Conservation (phyloP, 2,888 invertebrate genomes). For the Diplazon laetatorius region DNA sequence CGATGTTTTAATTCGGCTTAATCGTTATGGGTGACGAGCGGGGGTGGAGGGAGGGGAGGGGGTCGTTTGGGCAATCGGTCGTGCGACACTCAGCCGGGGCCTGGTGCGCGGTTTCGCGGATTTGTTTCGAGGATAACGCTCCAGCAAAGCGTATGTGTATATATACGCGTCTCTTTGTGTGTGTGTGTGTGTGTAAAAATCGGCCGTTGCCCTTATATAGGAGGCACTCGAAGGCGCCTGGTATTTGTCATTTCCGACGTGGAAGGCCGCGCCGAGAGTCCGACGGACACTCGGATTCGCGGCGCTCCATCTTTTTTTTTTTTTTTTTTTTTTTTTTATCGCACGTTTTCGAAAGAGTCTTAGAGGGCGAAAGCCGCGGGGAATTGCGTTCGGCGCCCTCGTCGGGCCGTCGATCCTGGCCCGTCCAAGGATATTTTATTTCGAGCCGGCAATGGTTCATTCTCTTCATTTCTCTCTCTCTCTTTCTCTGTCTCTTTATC, state of each 20-base stretch:
- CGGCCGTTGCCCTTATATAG: conserved; percentile 72
- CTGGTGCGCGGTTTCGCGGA: conserved; percentile 11
- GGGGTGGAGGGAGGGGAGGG: too few relatives aligned
- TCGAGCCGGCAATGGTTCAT: too few relatives aligned
- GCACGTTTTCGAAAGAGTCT: conserved; percentile 19
- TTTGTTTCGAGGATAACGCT: conserved; percentile 27
- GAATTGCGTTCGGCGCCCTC: conserved; percentile 3
- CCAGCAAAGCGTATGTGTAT: too few relatives aligned
- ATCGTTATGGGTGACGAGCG: too few relatives aligned
- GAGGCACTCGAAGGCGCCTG: conserved; percentile 64
- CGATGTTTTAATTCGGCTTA: too few relatives aligned
- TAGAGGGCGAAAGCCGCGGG: conserved; percentile 15
- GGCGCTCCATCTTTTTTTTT: conserved; percentile 41
- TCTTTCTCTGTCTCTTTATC: background rate
- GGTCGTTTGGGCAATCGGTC: too few relatives aligned
- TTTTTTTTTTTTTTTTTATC: too few relatives aligned
- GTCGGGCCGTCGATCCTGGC: conserved; percentile 61
- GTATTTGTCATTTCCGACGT: conserved; percentile 76
- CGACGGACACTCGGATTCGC: conserved; percentile 12
- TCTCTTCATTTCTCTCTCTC: too few relatives aligned
- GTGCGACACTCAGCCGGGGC: too few relatives aligned
- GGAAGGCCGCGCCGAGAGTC: conserved; percentile 67
- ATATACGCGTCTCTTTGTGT: too few relatives aligned
- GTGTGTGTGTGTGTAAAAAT: conserved; percentile 47
- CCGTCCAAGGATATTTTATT: conserved; percentile 3